Evolutionary conservation across 2,113 vertebrate species (phyloP).

Genomic region (Pachyramphus minor): DNA sequence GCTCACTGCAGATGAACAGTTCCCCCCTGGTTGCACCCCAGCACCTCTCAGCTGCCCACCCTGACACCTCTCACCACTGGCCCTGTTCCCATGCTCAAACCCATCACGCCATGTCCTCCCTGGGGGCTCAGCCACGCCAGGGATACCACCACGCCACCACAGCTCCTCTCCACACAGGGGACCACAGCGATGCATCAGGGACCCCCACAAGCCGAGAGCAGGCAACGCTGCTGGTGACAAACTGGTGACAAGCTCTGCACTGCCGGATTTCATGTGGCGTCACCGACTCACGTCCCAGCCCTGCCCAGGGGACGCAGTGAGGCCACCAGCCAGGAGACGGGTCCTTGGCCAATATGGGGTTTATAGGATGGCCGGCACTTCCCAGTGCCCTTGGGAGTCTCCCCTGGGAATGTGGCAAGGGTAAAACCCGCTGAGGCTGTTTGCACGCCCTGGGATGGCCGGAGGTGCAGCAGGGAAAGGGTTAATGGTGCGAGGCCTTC

Average conservation of each 20-base stretch:
- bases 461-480: background rate
- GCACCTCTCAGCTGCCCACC: background rate
- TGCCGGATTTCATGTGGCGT: background rate
- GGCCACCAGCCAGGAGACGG: background rate
- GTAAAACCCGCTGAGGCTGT: background rate
- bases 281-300: background rate
- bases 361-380: background rate
- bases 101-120: rapidly evolving
- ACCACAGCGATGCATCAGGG: rapidly evolving
- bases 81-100: background rate
- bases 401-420: background rate
- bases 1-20: background rate
- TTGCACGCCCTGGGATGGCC: background rate
- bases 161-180: background rate
- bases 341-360: background rate
- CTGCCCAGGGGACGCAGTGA: background rate
- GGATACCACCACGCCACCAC: rapidly evolving
- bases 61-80: rapidly evolving
- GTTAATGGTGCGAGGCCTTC: constrained; percentile 48
- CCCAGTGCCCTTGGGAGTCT: background rate
- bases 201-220: background rate
- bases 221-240: rapidly evolving
- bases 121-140: rapidly evolving
- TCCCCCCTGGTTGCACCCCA: background rate
- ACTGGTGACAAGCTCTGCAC: background rate